Evolutionary conservation across 2,797 vertebrate genomes (phyloP).

Genomic region (Anniella stebbinsi): DNA sequence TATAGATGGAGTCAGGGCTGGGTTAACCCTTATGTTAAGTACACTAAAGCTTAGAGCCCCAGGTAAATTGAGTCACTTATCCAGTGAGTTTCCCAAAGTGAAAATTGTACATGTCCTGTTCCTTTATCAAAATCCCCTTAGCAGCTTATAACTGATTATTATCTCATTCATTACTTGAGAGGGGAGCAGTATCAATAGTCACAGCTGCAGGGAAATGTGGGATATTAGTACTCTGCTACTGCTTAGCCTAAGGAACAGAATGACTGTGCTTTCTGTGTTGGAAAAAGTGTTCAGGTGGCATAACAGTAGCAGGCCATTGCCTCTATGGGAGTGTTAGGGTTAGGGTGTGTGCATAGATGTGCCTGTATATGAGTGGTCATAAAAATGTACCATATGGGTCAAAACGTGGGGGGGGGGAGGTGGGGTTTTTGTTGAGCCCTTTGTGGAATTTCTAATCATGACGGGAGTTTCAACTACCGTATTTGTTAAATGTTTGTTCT

Average conservation of each 20-base stretch:
- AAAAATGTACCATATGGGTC: background rate
- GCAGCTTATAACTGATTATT: background rate
- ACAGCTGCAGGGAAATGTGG: constrained; percentile 11
- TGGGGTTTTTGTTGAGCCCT: background rate
- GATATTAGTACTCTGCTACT: background rate
- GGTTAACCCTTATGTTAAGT: constrained; percentile 13
- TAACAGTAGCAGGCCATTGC: background rate
- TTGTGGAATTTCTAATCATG: constrained; percentile 22
- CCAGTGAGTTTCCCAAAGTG: constrained; percentile 6
- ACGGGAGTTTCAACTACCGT: background rate
- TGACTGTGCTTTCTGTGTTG: background rate
- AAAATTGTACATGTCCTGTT: constrained; percentile 18
- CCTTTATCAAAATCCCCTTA: background rate
- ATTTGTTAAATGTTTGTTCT: constrained; percentile 45
- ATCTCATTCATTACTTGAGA: constrained; percentile 1
- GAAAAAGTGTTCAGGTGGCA: background rate
- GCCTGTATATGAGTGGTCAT: background rate
- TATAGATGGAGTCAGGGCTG: constrained; percentile 25
- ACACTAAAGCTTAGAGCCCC: background rate
- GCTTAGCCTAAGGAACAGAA: background rate
- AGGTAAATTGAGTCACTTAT: background rate
- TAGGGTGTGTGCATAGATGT: background rate
- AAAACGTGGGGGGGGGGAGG: background rate
- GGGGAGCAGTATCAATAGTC: background rate
- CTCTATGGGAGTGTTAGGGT: background rate